These are phyloP conservation scores for Saccostrea echinata DNA, from an alignment of 1,140 invertebrate species.

Conservation along the genomic window DNA sequence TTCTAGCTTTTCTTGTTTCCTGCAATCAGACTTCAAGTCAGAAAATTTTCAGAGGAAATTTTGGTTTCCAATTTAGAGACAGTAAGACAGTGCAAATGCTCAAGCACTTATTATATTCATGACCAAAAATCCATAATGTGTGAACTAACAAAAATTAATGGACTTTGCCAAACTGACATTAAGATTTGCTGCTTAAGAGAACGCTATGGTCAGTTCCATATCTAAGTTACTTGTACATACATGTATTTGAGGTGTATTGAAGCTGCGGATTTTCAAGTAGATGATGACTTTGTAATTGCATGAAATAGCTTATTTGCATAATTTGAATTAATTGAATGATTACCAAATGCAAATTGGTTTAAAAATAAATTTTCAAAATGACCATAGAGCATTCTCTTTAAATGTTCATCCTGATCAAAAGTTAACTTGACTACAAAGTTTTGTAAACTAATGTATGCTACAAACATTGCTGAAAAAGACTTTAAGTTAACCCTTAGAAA, in stretches of 20 bases:
- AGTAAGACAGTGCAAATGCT: slow-evolving; percentile 11
- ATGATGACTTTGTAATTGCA: not conserved
- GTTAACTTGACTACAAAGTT: not conserved
- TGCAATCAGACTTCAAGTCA: slow-evolving; percentile 45
- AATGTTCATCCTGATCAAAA: not conserved
- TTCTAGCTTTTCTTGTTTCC: slow-evolving; percentile 46
- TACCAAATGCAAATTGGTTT: too few relatives aligned
- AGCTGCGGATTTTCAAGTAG: not conserved
- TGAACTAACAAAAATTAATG: slow-evolving; percentile 10
- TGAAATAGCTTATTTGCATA: not conserved
- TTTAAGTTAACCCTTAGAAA: not conserved
- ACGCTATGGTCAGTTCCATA: not conserved
- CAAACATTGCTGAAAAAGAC: not conserved
- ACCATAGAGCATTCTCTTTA: slow-evolving; percentile 8
- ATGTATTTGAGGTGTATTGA: not conserved
- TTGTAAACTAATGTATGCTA: not conserved
- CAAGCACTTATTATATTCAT: not conserved
- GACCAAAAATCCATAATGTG: slow-evolving; percentile 16
- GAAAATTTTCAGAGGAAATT: slow-evolving; percentile 49
- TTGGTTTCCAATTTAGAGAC: slow-evolving; percentile 41
- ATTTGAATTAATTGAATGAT: not conserved
- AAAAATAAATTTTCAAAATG: not conserved
- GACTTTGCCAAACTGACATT: slow-evolving; percentile 6
- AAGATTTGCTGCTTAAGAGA: not conserved
- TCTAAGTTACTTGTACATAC: not conserved